Percentiles rank a stretch among this genome's conserved stretches.
Evolutionary conservation across 2,113 vertebrate genomes (phyloP).

Genomic region (Erythrocercus mccallii): DNA sequence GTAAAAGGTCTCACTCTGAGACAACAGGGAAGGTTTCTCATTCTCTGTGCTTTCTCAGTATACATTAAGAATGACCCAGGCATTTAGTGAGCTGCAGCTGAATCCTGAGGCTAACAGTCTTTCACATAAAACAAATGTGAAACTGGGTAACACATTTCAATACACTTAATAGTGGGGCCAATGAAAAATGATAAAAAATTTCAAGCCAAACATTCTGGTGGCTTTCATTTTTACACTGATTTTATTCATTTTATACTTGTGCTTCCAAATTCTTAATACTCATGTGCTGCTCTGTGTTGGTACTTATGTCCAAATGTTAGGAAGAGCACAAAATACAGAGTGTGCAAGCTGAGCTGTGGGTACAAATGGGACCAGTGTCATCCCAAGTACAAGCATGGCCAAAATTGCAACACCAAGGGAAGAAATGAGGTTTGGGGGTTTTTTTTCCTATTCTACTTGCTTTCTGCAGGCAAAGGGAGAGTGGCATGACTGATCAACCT

Average conservation of each 20-base stretch:
- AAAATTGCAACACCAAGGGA: background rate
- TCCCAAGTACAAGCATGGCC: background rate
- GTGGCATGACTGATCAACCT: fast-evolving
- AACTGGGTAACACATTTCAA: background rate
- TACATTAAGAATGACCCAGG: background rate
- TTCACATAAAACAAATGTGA: background rate
- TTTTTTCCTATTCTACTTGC: background rate
- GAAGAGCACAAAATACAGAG: background rate
- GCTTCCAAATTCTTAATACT: background rate
- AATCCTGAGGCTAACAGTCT: background rate
- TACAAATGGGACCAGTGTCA: background rate
- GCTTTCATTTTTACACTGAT: background rate
- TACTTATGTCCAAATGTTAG: background rate
- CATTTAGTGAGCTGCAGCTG: background rate
- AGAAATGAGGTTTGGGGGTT: background rate
- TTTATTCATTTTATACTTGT: background rate
- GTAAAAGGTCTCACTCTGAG: background rate
- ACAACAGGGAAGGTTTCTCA: background rate
- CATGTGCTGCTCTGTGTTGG: background rate
- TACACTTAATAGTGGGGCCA: background rate
- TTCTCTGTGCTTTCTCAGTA: background rate
- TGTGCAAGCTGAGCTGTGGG: background rate
- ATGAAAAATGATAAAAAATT: background rate
- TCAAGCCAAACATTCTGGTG: background rate
- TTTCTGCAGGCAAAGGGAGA: background rate